phyloP scores from a whole-genome alignment of 2,888 invertebrate species.

The Hirtodrosophila alboralis region DNA sequence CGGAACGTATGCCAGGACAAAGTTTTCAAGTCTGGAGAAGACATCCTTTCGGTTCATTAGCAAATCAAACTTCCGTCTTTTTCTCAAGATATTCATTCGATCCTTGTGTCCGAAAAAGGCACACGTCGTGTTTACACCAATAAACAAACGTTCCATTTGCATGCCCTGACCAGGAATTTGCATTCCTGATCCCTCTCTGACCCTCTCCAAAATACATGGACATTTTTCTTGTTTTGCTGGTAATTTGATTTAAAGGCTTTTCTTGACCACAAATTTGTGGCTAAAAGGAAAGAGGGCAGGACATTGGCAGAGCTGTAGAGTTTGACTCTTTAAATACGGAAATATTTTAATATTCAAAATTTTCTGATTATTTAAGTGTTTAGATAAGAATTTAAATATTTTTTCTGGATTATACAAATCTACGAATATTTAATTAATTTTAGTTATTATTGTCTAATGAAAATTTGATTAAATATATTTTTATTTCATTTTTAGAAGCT shows the following conservation, averaged over 20 bases:
- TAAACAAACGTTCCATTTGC: constrained; percentile 42
- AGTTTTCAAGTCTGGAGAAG: constrained; percentile 44
- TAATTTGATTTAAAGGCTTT: constrained; percentile 72
- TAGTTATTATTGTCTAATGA: no score
- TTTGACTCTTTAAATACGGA: no score
- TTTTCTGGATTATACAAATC: no score
- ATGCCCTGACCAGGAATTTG: constrained; percentile 52
- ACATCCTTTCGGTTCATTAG: constrained; percentile 75
- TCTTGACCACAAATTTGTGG: constrained; percentile 37
- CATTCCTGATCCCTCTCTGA: constrained; percentile 50
- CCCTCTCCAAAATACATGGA: no score
- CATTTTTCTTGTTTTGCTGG: constrained; percentile 56
- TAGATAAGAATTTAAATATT: no score
- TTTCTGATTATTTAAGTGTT: no score
- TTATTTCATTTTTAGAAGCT: no score
- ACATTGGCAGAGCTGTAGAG: no score
- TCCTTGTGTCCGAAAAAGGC: constrained; percentile 37
- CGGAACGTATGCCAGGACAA: constrained; percentile 29
- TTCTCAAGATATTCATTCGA: constrained; percentile 58
- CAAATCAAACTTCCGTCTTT: constrained; percentile 79
- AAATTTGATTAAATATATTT: no score
- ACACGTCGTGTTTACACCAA: constrained; percentile 46
- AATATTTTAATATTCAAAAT: no score
- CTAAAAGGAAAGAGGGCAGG: neutral
- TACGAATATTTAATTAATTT: no score